Percentiles rank a stretch among this genome's conserved stretches.
These are phyloP conservation scores for Caenorhabditis sp. DNA, from an alignment of 2,888 invertebrate genomes.

Conservation along the genomic window DNA sequence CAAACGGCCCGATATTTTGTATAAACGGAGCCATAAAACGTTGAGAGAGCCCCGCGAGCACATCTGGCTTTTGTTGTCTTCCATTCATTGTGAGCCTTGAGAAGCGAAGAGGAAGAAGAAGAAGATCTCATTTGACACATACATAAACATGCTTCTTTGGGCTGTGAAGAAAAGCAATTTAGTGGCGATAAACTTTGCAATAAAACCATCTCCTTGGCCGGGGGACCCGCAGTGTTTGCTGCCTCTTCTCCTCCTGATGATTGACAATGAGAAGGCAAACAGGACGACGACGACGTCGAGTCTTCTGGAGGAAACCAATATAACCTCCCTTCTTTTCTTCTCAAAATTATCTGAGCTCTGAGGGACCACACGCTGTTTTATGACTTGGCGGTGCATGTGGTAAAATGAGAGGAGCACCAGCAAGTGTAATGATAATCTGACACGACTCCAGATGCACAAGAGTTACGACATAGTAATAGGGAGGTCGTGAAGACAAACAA, in stretches of 20 bases:
- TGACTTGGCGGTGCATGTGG: constrained; percentile 43
- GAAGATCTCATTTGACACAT: constrained; percentile 54
- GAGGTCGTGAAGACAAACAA: constrained; percentile 8
- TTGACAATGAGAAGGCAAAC: constrained; percentile 45
- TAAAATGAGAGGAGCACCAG: constrained; percentile 14
- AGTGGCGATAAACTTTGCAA: constrained; percentile 57
- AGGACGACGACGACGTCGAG: constrained; percentile 42
- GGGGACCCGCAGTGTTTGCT: constrained; percentile 44
- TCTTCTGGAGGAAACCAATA: constrained; percentile 51
- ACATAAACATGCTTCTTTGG: constrained; percentile 56
- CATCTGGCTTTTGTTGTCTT: constrained; percentile 55
- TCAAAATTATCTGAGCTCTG: constrained; percentile 33
- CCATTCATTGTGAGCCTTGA: constrained; percentile 29
- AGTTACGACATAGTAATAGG: constrained; percentile 40
- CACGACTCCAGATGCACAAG: constrained; percentile 49
- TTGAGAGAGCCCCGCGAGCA: constrained; percentile 34
- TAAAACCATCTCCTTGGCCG: constrained; percentile 50
- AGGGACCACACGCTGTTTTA: constrained; percentile 41
- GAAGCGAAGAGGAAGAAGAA: constrained; percentile 26
- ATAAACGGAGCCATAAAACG: constrained; percentile 47
- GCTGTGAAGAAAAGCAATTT: constrained; percentile 54
- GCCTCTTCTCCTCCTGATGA: constrained; percentile 37
- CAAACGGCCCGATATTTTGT: constrained; percentile 28
- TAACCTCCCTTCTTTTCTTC: constrained; percentile 29
- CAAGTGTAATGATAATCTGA: constrained; percentile 50